Evolutionary conservation across 2,113 vertebrate species (phyloP).

Genomic region (Paratilapia polleni): DNA sequence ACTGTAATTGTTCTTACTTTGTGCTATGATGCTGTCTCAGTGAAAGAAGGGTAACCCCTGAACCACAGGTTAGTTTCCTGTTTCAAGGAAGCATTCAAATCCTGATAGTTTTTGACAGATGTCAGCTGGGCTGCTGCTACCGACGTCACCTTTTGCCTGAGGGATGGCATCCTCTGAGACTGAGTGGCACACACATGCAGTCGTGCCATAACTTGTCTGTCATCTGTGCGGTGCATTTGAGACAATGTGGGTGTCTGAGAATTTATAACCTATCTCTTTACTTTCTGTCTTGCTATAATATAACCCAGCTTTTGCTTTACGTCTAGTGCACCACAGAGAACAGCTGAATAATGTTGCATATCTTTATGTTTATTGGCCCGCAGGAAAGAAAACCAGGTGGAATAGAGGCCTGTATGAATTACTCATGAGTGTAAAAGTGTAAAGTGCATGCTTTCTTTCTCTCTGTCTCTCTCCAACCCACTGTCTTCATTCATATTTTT

Average conservation of each 20-base stretch:
- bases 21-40: neutral
- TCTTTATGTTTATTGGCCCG: constrained; percentile 64
- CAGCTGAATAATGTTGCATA: constrained; percentile 56
- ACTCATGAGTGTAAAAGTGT: constrained; percentile 68
- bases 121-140: constrained; percentile 50
- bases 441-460: constrained; percentile 48
- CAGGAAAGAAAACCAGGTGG: constrained; percentile 49
- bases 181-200: neutral
- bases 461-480: neutral
- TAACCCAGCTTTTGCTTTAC: constrained; percentile 13
- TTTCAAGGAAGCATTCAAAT: constrained; percentile 51
- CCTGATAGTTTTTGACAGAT: constrained; percentile 60
- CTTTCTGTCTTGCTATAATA: neutral
- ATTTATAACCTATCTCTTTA: constrained; percentile 15
- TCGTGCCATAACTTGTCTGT: constrained; percentile 30
- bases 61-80: constrained; percentile 18
- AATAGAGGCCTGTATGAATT: constrained; percentile 66
- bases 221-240: constrained; percentile 18
- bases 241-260: constrained; percentile 26
- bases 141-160: constrained; percentile 56
- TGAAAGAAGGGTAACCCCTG: constrained; percentile 15
- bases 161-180: constrained; percentile 50
- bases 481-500: neutral
- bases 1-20: constrained; percentile 28
- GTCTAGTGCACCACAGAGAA: neutral